Percentiles rank a stretch among this genome's conserved stretches.
phyloP scores from a whole-genome alignment of 2,888 invertebrate genomes.

The Lycocerus yunnanus region DNA sequence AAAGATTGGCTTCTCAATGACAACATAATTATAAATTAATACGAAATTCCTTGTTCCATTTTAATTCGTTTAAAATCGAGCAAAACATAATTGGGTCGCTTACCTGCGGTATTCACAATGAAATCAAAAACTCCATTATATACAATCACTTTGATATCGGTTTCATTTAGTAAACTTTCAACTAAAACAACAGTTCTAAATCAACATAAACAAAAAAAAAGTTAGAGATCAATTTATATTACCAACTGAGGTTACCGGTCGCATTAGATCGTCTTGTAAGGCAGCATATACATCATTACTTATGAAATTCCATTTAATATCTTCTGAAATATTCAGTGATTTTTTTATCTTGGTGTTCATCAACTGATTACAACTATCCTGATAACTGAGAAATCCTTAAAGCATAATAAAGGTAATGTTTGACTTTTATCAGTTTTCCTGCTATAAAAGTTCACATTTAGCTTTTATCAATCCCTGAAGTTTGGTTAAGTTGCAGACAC shows the following conservation, averaged over 20 bases:
- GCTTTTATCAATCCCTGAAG: neutral
- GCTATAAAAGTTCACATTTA: neutral
- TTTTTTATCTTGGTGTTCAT: slow-evolving; percentile 75
- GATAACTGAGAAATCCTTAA: slow-evolving; percentile 41
- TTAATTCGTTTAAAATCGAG: neutral
- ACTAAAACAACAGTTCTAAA: slow-evolving; percentile 37
- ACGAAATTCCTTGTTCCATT: neutral
- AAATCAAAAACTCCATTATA: slow-evolving; percentile 47
- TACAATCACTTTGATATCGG: slow-evolving; percentile 45
- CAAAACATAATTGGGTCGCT: neutral
- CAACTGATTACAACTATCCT: slow-evolving; percentile 52
- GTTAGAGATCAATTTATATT: slow-evolving; percentile 24
- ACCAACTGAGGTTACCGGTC: slow-evolving; percentile 64
- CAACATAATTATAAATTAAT: neutral
- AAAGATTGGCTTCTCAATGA: neutral
- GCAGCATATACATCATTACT: slow-evolving; percentile 63
- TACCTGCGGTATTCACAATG: slow-evolving; percentile 46
- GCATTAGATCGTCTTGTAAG: slow-evolving; percentile 75
- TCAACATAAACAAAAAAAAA: slow-evolving; percentile 17
- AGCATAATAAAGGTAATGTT: slow-evolving; percentile 2
- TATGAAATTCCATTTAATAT: slow-evolving; percentile 71
- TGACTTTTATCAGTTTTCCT: neutral
- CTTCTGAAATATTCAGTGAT: slow-evolving; percentile 66
- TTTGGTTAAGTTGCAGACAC: neutral
- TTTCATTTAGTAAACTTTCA: slow-evolving; percentile 43